phyloP scores from a whole-genome alignment of 2,113 vertebrate species.

The Sminthopsis crassicaudata region DNA sequence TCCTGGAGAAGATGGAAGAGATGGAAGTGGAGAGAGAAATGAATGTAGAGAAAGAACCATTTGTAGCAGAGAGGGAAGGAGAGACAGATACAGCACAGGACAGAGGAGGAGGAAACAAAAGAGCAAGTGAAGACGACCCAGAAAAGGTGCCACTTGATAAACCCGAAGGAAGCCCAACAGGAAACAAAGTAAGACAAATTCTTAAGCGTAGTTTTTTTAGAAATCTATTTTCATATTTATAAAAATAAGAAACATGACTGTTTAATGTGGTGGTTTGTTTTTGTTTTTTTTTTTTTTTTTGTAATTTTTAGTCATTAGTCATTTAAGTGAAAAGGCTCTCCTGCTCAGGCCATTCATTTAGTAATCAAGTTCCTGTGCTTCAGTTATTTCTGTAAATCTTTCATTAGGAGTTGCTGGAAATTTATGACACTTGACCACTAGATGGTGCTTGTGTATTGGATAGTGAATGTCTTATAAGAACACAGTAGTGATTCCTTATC shows the following conservation, averaged over 20 bases:
- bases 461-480: not conserved
- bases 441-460: constrained; percentile 11
- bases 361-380: not conserved
- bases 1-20: not conserved
- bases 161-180: constrained; percentile 35
- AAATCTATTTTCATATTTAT: not conserved
- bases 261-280: not conserved
- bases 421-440: constrained; percentile 36
- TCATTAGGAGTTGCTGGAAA: not conserved
- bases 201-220: not conserved
- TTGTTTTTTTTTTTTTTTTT: not conserved
- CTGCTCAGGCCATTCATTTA: not conserved
- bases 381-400: not conserved
- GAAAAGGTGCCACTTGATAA: not conserved
- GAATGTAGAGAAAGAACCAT: not conserved
- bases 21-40: not conserved
- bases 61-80: not conserved
- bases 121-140: not conserved
- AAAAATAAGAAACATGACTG: not conserved
- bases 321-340: not conserved
- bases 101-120: not conserved
- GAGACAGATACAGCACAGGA: constrained; percentile 33
- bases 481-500: not conserved
- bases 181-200: constrained; percentile 73
- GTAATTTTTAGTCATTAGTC: not conserved